phyloP scores from a whole-genome alignment of 2,888 invertebrate species.

The Prionchulus punctatus region DNA sequence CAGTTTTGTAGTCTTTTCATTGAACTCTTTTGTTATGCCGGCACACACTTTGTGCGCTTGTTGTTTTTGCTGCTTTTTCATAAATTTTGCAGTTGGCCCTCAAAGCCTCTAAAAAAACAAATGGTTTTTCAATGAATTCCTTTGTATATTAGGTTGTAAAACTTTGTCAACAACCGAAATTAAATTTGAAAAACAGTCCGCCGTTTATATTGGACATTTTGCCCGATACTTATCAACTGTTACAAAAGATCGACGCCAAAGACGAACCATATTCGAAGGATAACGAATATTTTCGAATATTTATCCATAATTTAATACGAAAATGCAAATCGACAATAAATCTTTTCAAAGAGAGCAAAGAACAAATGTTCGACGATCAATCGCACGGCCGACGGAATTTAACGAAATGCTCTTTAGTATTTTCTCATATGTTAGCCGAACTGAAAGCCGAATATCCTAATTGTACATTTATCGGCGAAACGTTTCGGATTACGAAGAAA shows the following conservation, averaged over 20 bases:
- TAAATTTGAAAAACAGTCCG: conserved; percentile 97
- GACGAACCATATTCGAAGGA: conserved; percentile 48
- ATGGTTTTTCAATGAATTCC: neutral
- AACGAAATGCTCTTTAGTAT: conserved; percentile 91
- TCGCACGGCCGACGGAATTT: conserved; percentile 82
- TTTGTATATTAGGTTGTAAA: conserved; percentile 56
- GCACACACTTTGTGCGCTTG: neutral
- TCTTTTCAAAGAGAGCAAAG: conserved; percentile 88
- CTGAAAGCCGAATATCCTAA: conserved; percentile 93
- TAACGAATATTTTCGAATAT: conserved; percentile 92
- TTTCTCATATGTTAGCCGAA: conserved; percentile 98
- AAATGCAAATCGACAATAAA: conserved; percentile 98
- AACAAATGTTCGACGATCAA: conserved; percentile 73
- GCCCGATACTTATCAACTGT: conserved; percentile 93
- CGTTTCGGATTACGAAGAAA: conserved; percentile 94
- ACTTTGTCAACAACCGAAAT: conserved; percentile 90
- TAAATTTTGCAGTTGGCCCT: neutral
- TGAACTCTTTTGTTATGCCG: neutral
- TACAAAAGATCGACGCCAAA: conserved; percentile 81
- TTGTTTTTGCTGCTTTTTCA: neutral
- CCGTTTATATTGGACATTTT: conserved; percentile 97
- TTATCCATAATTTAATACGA: conserved; percentile 88
- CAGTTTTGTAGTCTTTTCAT: neutral
- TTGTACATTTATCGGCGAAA: conserved; percentile 73
- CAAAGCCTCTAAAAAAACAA: neutral